Evolutionary conservation across 2,888 invertebrate genomes (phyloP), one percentile per base, ranked within the genome.

Genomic region (Amphipoea lucens): DNA sequence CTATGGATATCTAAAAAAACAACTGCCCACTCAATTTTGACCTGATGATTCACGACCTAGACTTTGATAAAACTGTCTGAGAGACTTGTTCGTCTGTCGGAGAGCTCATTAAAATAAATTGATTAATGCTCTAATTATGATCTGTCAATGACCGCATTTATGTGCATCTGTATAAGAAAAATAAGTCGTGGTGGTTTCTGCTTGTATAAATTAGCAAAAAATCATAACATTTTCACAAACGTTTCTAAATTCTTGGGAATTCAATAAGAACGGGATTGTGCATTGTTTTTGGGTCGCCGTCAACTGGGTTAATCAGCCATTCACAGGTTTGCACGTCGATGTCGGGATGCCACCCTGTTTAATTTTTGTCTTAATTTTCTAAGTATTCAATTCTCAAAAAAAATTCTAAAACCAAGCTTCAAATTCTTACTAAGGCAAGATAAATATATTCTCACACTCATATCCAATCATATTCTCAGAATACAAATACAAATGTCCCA

Each of bases 71-170:
- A 20, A 54, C 54, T 54, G 7, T 20, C 20, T 54, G 54, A 57
- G 57, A 23, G 57, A 76, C 36, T 40, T 20, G 23, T 81, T 66
- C 23, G 51, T 23, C 42, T 48, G 36, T 7, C 65, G 29, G 36
- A 40, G 60, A 67, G 36, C 36, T 60, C n/a, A 66, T 67, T 68
- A 17, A 67, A 45, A 23, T 70, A 29, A 79, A 54, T 75, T 82
- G 17, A 62, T 20, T 63, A 76, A 68, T 68, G 60, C 23, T 62
- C 42, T 51, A 60, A 48, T 79, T 66, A 57, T 17, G 36, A 71
- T 57, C 57, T 20, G 6, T 48, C 36, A 54, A 72, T 71, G 40
- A 51, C 57, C 48, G 29, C 40, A 48, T 45, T 57, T 68, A 51
- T 20, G 48, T 40, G 48, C 36, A 51, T 40, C 4, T 51, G 20